Conservation (phyloP, 2,888 invertebrate species). For the Stomorhina lunata region DNA sequence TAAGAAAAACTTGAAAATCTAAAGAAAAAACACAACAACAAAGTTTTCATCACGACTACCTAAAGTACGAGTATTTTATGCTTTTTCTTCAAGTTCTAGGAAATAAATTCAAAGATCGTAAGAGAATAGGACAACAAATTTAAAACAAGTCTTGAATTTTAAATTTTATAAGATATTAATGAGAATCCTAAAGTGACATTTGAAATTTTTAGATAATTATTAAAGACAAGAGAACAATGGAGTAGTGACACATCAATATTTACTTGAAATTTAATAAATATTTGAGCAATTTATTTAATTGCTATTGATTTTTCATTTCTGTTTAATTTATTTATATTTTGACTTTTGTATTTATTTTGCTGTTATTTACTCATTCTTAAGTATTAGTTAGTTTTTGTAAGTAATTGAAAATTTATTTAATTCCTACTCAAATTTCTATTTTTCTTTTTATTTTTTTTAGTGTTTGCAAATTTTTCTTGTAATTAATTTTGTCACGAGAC, state of each 20-base stretch:
- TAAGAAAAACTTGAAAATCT: neutral
- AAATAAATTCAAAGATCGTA: too few relatives aligned
- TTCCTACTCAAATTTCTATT: slow-evolving; percentile 2
- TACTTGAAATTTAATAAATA: neutral
- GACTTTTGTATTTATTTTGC: neutral
- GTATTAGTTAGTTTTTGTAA: neutral
- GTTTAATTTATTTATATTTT: too few relatives aligned
- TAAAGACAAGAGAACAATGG: neutral
- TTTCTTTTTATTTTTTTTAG: neutral
- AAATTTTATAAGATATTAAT: neutral
- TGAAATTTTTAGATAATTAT: too few relatives aligned
- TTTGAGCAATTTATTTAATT: neutral
- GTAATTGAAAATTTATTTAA: slow-evolving; percentile 5
- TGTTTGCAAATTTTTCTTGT: neutral
- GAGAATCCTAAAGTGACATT: neutral
- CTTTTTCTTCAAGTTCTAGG: too few relatives aligned
- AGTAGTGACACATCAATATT: too few relatives aligned
- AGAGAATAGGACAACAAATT: neutral
- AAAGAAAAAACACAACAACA: neutral
- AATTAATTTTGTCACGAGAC: neutral
- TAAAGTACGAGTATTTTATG: neutral
- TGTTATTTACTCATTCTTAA: neutral
- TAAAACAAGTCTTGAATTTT: neutral
- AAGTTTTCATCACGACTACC: neutral
- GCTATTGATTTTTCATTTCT: too few relatives aligned